Percentiles rank a stretch among this genome's conserved stretches.
These are phyloP conservation scores for Eulemur mongoz DNA, from an alignment of 2,797 vertebrate species.

Conservation along the genomic window DNA sequence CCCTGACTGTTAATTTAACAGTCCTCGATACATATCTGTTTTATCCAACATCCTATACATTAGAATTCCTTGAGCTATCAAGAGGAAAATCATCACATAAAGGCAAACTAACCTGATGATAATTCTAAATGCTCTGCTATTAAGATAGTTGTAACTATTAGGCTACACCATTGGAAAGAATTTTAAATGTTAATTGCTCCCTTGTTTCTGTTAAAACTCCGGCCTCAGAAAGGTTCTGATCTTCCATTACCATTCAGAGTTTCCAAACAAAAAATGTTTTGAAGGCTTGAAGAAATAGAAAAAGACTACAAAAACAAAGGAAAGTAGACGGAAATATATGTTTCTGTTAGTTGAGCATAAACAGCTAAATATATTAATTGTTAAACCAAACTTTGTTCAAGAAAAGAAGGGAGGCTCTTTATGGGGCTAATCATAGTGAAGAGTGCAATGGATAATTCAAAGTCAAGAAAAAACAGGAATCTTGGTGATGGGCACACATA, in stretches of 20 bases:
- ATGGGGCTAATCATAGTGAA: not conserved
- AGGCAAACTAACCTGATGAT: not conserved
- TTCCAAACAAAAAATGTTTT: slow-evolving; percentile 39
- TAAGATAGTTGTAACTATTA: not conserved
- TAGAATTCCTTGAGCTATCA: not conserved
- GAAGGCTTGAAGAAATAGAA: slow-evolving; percentile 31
- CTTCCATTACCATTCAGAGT: slow-evolving; percentile 14
- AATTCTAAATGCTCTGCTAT: slow-evolving; percentile 34
- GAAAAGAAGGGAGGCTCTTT: not conserved
- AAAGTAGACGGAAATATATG: not conserved
- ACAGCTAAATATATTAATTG: not conserved
- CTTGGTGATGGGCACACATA: too few species aligned
- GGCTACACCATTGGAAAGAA: not conserved
- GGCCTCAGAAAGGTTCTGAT: not conserved
- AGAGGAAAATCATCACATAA: not conserved
- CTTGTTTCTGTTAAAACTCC: not conserved
- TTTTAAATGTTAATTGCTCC: slow-evolving; percentile 34
- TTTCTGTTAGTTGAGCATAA: not conserved
- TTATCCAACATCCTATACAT: not conserved
- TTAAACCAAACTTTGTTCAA: slow-evolving; percentile 7
- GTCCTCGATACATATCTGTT: not conserved
- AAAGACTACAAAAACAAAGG: slow-evolving; percentile 26
- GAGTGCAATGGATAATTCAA: slow-evolving; percentile 1
- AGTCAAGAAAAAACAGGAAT: slow-evolving; percentile 4
- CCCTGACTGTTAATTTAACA: not conserved